Percentiles rank a stretch among this genome's conserved stretches.
Evolutionary conservation across 2,797 vertebrate genomes (phyloP).

Genomic region (Acipenser transmontanus): DNA sequence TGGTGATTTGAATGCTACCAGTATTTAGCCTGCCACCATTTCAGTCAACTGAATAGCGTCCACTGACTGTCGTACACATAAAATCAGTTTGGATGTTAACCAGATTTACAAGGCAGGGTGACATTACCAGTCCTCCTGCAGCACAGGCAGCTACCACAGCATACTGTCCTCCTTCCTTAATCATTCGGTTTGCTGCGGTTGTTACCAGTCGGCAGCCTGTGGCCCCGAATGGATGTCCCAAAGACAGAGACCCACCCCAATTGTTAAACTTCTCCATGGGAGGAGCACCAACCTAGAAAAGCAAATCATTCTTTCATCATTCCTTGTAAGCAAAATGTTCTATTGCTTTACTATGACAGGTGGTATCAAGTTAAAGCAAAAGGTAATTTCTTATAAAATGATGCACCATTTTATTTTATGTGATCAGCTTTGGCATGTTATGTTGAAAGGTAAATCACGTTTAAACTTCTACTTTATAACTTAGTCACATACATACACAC

Average conservation of each 20-base stretch:
- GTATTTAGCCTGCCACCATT: accelerated
- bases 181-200: constrained; percentile 76
- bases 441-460: too few relatives aligned
- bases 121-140: constrained; percentile 81
- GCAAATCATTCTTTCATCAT: too few relatives aligned
- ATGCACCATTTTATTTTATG: too few relatives aligned
- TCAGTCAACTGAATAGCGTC: background rate
- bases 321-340: background rate
- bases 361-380: too few relatives aligned
- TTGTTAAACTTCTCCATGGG: constrained; percentile 88
- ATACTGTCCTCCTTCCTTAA: constrained; percentile 85
- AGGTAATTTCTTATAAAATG: too few relatives aligned
- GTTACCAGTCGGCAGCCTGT: constrained; percentile 88
- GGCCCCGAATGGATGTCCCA: constrained; percentile 91
- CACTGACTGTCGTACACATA: too few relatives aligned
- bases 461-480: too few relatives aligned
- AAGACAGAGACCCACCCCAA: constrained; percentile 89
- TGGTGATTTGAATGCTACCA: accelerated
- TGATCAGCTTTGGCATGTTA: too few relatives aligned
- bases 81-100: background rate
- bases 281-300: constrained; percentile 70
- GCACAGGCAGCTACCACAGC: constrained; percentile 86
- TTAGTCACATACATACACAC: too few relatives aligned
- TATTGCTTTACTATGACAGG: too few relatives aligned
- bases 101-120: accelerated